Percentiles rank a stretch among this genome's conserved stretches.
phyloP scores from a whole-genome alignment of 2,888 invertebrate genomes.

The Noctuana brunneofusca region DNA sequence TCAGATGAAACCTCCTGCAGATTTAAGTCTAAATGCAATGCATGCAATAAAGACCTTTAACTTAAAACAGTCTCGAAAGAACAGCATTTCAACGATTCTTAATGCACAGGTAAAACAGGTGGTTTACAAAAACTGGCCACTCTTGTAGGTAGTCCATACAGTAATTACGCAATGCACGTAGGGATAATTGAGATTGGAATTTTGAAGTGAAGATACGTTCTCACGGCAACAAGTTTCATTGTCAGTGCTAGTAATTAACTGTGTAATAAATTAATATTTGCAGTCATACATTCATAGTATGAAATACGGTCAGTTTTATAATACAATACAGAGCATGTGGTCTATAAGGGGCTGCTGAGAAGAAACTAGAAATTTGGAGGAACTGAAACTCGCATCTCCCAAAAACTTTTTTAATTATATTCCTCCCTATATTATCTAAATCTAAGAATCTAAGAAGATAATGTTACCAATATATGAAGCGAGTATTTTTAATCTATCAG shows the following conservation, averaged over 20 bases:
- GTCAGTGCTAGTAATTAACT: neutral
- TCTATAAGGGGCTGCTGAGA: no score
- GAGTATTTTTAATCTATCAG: no score
- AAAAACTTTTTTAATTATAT: no score
- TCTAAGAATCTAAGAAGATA: no score
- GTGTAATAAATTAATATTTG: conserved; percentile 1
- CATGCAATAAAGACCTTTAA: conserved; percentile 2
- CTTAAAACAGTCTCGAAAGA: conserved; percentile 9
- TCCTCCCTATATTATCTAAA: no score
- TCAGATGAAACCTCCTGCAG: neutral
- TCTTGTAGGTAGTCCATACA: conserved; percentile 15
- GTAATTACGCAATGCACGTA: conserved; percentile 35
- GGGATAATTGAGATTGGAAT: conserved; percentile 39
- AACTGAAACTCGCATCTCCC: no score
- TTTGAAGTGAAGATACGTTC: conserved; percentile 47
- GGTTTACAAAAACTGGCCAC: conserved; percentile 18
- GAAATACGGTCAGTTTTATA: neutral
- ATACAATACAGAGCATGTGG: no score
- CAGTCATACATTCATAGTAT: neutral
- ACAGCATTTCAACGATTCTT: neutral
- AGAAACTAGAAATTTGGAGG: no score
- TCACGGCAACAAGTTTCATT: conserved; percentile 45
- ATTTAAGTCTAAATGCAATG: neutral
- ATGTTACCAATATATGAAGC: no score
- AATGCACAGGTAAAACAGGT: neutral